Evolutionary conservation across 64 coral and sea anemone species (phyloP), one percentile per base, ranked within the genome.

Genomic region (Stylophora pistillata): DNA sequence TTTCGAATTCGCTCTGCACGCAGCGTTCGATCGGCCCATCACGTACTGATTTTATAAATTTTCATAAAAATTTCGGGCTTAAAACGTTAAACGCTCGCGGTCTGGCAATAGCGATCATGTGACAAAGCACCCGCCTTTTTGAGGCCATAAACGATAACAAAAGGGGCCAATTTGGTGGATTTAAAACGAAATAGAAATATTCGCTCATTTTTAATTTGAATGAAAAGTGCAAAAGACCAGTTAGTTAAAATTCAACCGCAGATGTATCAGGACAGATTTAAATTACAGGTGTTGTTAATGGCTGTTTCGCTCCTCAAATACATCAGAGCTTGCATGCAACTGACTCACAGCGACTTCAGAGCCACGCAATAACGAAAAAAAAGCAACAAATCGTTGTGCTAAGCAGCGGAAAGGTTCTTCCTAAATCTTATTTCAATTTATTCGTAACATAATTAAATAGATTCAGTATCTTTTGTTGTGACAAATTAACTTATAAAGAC

Each of bases 231-330:
- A 83, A 83, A 82, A 69, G 80, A 7, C 33, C 20, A 69, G 60
- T 37, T 83, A 47, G 62, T 68, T 83, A 53, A 66, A 83, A 83
- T 62, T 69, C 61, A 53, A 53, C 58, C 60, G 32, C 34, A 37
- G 60, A 13, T 47, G 65, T 83, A 68, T 68, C 68, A 34, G 57
- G 60, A 6, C 41, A 34, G 31, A 21, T 2, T 9, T 41, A 16
- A 68, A 68, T 30, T 75, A 52, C 32, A 75, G 73, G 17, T 41
- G 73, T 34, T 10, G 18, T 75, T 75, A 75, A 75, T 52, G 73
- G 15, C 14, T 75, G 32, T 32, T 53, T 52, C 52, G 34, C 18
- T 75, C 33, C 34, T 30, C 73, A 75, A 74, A 75, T 41, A 52
- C 10, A 21, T 75, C 52, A 47, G 37, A 47, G 37, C 37, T 20